Conservation (phyloP, 35 echinoderm and acorn worm species). For the Hemicentrotus pulcherrimus region DNA sequence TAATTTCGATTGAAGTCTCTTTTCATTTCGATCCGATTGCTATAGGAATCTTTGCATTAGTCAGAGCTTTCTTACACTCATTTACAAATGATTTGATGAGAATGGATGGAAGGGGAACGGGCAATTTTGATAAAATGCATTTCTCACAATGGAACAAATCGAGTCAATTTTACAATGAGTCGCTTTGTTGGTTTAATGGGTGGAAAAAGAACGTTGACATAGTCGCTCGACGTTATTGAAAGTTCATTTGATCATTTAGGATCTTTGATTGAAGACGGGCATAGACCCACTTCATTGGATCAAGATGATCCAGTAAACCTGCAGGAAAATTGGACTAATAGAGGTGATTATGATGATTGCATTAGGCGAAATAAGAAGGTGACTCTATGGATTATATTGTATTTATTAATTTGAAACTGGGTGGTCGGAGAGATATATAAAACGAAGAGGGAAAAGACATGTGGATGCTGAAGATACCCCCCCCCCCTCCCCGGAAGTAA, state of each 20-base stretch:
- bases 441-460: not conserved
- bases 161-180: slow-evolving; percentile 4
- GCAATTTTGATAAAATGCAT: not conserved
- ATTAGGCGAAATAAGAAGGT: not conserved
- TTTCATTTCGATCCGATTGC: not conserved
- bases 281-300: not conserved
- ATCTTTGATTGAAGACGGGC: not conserved
- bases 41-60: not conserved
- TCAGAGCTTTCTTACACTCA: not conserved
- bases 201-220: not conserved
- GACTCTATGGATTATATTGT: not conserved
- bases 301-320: not conserved
- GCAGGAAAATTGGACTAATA: not conserved
- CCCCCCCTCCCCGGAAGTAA: not conserved
- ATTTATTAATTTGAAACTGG: not conserved
- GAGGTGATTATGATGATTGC: not conserved
- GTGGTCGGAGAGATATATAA: not conserved
- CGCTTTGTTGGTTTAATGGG: slow-evolving; percentile 2
- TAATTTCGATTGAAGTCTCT: not conserved
- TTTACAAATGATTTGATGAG: not conserved
- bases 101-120: not conserved
- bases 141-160: not conserved
- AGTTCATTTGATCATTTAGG: not conserved
- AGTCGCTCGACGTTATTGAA: not conserved
- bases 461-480: not conserved